Percentiles rank a stretch among this genome's conserved stretches.
Conservation (phyloP, 2,797 vertebrate species). For the Anolis apletophallus region DNA sequence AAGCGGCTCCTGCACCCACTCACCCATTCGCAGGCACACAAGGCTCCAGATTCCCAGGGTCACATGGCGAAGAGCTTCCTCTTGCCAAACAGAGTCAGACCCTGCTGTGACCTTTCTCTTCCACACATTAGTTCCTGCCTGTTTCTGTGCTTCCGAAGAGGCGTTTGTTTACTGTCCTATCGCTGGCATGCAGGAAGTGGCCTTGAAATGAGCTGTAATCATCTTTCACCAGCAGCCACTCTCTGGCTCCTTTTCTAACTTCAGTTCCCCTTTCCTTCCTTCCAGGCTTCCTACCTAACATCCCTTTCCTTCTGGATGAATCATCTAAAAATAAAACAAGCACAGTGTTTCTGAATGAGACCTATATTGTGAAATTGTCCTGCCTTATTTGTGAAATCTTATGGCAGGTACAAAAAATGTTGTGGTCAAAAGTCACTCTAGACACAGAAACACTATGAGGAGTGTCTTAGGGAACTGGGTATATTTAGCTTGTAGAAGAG, state of each 20-base stretch:
- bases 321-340: background rate
- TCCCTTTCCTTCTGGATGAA: background rate
- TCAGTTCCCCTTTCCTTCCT: constrained; percentile 62
- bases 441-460: no score
- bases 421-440: background rate
- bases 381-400: background rate
- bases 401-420: background rate
- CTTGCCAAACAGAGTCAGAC: constrained; percentile 60
- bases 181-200: constrained; percentile 76
- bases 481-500: no score
- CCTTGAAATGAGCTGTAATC: constrained; percentile 76
- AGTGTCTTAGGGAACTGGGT: no score
- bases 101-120: constrained; percentile 68
- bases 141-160: constrained; percentile 66
- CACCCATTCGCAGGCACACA: constrained; percentile 50
- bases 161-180: constrained; percentile 78
- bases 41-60: constrained; percentile 70
- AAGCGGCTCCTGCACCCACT: constrained; percentile 54
- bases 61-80: constrained; percentile 70
- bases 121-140: constrained; percentile 69
- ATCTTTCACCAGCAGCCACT: constrained; percentile 80
- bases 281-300: background rate
- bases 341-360: background rate
- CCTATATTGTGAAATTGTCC: background rate
- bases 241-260: constrained; percentile 76